Evolutionary conservation across 2,113 vertebrate species (phyloP).

Genomic region (Lycaon pictus): DNA sequence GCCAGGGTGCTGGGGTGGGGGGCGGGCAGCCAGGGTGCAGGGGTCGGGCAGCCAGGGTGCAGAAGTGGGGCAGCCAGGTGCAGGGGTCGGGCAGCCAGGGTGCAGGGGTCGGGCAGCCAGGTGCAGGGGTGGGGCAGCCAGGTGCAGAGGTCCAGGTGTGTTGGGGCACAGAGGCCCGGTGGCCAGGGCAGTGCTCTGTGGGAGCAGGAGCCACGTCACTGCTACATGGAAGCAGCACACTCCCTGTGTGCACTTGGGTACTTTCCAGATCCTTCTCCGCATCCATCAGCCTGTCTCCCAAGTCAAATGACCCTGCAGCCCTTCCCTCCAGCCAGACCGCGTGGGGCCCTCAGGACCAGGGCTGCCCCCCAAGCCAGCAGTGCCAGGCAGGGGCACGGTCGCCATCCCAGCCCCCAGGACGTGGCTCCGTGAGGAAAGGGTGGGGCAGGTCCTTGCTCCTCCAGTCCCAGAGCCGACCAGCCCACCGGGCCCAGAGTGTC

Average conservation of each 20-base stretch:
- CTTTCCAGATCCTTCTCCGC: not conserved
- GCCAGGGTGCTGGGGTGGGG: too few species aligned
- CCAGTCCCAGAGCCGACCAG: not conserved
- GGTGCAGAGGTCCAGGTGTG: not conserved
- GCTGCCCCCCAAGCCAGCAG: not conserved
- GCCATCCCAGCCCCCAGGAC: accelerated
- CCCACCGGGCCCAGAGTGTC: not conserved
- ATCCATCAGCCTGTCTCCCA: not conserved
- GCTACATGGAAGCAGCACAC: not conserved
- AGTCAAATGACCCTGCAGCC: not conserved
- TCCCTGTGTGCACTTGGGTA: accelerated
- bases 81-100: too few species aligned
- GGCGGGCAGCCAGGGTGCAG: too few species aligned
- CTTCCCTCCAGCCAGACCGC: not conserved
- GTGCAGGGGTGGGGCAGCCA: not conserved
- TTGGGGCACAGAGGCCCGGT: too few species aligned
- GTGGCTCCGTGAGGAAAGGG: not conserved
- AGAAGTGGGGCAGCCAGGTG: too few species aligned
- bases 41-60: too few species aligned
- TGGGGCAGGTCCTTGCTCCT: too few species aligned
- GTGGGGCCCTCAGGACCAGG: not conserved
- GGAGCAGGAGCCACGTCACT: not conserved
- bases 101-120: too few species aligned
- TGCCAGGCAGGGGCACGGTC: not conserved
- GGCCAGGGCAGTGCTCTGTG: not conserved